Percentiles rank a stretch among this genome's conserved stretches.
These are phyloP conservation scores for Dermolepida albohirtum DNA, from an alignment of 2,888 invertebrate genomes.

Conservation along the genomic window DNA sequence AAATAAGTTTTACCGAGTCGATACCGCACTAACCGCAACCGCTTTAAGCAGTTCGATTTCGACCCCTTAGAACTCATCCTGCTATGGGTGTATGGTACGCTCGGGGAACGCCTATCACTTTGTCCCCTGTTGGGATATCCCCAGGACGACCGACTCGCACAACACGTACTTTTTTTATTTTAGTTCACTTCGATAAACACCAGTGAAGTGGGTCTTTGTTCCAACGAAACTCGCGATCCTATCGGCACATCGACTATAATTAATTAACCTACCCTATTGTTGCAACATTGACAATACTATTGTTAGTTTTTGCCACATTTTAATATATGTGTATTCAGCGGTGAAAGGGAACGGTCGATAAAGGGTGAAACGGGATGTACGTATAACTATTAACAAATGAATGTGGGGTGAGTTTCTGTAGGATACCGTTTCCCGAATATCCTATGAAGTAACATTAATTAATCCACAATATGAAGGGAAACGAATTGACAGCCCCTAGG, in stretches of 20 bases:
- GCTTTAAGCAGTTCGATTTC: constrained; percentile 4
- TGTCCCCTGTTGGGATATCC: too few species aligned
- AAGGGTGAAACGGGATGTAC: not conserved
- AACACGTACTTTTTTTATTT: constrained; percentile 24
- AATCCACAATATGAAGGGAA: too few species aligned
- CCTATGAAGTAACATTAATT: too few species aligned
- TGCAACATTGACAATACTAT: constrained; percentile 9
- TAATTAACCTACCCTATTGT: constrained; percentile 33
- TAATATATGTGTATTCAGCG: constrained; percentile 7
- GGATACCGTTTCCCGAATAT: not conserved
- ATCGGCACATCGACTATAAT: constrained; percentile 4
- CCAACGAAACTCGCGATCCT: not conserved
- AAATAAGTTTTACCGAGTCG: not conserved
- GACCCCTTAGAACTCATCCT: not conserved
- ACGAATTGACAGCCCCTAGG: too few species aligned
- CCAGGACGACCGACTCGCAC: not conserved
- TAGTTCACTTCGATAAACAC: constrained; percentile 14
- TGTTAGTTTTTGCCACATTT: constrained; percentile 36
- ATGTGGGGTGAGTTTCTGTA: not conserved
- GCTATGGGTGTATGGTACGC: too few species aligned
- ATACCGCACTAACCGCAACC: constrained; percentile 8
- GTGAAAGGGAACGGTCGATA: not conserved
- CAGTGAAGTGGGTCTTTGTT: constrained; percentile 21
- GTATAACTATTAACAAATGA: constrained; percentile 9
- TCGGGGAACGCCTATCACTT: too few species aligned